phyloP scores from a whole-genome alignment of 2,797 vertebrate genomes.

The Molothrus ater region DNA sequence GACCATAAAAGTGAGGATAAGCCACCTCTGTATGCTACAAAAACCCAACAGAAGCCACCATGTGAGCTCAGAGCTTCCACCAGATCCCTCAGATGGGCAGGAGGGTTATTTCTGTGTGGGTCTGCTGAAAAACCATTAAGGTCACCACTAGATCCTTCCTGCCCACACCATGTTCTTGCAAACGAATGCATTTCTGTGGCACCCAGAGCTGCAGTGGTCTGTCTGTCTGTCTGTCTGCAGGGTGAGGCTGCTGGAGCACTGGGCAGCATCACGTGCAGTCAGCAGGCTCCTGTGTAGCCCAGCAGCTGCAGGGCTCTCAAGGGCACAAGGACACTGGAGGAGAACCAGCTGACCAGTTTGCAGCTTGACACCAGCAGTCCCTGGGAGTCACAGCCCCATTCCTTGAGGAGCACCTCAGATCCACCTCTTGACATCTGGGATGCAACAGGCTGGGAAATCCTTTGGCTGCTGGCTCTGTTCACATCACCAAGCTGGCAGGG shows the following conservation, averaged over 20 bases:
- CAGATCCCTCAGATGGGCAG: background rate
- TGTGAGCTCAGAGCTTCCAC: background rate
- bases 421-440: background rate
- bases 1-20: background rate
- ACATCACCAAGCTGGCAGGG: background rate
- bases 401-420: background rate
- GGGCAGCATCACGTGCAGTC: background rate
- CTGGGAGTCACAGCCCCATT: background rate
- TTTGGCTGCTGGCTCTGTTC: background rate
- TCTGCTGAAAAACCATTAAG: background rate
- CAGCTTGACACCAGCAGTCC: background rate
- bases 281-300: background rate
- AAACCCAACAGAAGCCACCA: background rate
- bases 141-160: background rate
- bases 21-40: background rate
- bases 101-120: background rate
- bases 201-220: background rate
- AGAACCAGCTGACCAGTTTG: background rate
- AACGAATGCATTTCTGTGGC: background rate
- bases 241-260: background rate
- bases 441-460: background rate
- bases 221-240: fast-evolving
- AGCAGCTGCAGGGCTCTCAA: background rate
- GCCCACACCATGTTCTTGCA: background rate
- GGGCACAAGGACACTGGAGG: background rate